Percentiles rank a stretch among this genome's conserved stretches.
phyloP scores from a whole-genome alignment of 2,113 vertebrate species.

The Hemiscyllium ocellatum region DNA sequence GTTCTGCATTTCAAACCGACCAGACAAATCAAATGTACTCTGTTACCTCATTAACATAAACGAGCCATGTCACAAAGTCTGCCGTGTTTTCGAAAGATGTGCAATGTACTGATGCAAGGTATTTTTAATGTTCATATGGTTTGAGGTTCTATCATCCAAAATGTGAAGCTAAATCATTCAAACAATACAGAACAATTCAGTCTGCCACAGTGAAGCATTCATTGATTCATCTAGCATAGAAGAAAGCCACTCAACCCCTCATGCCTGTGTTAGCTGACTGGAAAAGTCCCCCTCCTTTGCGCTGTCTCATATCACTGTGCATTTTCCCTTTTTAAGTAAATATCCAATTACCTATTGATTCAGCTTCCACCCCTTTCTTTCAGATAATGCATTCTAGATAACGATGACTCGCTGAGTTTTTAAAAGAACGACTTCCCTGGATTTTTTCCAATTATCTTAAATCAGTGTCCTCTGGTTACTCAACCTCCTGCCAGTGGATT shows the following conservation, averaged over 20 bases:
- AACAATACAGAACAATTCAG: neutral
- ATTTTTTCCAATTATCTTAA: too few relatives aligned
- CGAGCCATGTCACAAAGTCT: conserved; percentile 10
- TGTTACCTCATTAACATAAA: conserved; percentile 19
- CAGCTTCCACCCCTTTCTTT: neutral
- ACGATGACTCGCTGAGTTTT: too few relatives aligned
- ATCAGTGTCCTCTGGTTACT: too few relatives aligned
- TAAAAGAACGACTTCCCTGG: too few relatives aligned
- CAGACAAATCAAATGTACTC: conserved; percentile 30
- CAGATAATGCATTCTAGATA: neutral
- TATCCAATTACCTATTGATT: neutral
- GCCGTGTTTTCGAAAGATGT: neutral
- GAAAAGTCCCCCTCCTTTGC: neutral
- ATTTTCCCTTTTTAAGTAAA: neutral
- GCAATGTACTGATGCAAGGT: neutral
- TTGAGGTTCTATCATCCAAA: neutral
- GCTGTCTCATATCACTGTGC: neutral
- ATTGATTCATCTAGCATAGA: neutral
- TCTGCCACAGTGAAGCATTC: neutral
- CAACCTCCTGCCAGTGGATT: neutral
- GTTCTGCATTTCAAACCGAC: conserved; percentile 18
- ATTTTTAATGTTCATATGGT: neutral
- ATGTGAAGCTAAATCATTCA: neutral
- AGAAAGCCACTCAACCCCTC: neutral
- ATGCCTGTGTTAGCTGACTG: neutral